Evolutionary conservation across 2,888 invertebrate genomes (phyloP).

Genomic region (Laspeyria flexula): DNA sequence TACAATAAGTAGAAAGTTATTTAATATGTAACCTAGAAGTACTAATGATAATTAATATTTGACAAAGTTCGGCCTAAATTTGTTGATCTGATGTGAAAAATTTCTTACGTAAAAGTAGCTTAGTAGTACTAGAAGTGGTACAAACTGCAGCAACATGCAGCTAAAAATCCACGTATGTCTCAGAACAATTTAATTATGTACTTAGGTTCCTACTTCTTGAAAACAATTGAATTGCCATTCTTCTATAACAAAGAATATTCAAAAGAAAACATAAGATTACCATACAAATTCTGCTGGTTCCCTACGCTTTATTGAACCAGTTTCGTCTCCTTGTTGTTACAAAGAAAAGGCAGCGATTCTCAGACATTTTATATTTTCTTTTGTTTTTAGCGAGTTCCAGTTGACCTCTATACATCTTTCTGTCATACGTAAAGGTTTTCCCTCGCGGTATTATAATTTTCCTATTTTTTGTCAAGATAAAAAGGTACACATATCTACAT

Average conservation of each 20-base stretch:
- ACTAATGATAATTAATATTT: too few relatives aligned
- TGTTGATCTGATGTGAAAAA: too few relatives aligned
- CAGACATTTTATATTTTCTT: conserved; percentile 11
- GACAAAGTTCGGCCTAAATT: too few relatives aligned
- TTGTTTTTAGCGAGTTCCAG: conserved; percentile 9
- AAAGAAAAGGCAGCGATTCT: conserved; percentile 8
- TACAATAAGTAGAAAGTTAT: too few relatives aligned
- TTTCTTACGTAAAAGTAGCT: too few relatives aligned
- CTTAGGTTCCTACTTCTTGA: not conserved
- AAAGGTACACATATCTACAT: too few relatives aligned
- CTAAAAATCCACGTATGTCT: too few relatives aligned
- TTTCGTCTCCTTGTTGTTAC: not conserved
- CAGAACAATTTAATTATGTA: too few relatives aligned
- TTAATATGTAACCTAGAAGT: too few relatives aligned
- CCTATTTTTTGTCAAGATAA: not conserved
- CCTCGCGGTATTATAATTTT: conserved; percentile 24
- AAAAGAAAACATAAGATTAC: conserved; percentile 8
- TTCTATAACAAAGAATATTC: conserved; percentile 10
- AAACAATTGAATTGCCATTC: too few relatives aligned
- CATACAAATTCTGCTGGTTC: conserved; percentile 17
- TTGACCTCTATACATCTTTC: conserved; percentile 23
- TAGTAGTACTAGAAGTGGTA: too few relatives aligned
- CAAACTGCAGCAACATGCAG: too few relatives aligned
- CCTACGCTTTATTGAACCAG: conserved; percentile 14
- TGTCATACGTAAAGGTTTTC: conserved; percentile 26